Conservation (phyloP, 2,113 vertebrate genomes). For the Tangachromis dhanisi region DNA sequence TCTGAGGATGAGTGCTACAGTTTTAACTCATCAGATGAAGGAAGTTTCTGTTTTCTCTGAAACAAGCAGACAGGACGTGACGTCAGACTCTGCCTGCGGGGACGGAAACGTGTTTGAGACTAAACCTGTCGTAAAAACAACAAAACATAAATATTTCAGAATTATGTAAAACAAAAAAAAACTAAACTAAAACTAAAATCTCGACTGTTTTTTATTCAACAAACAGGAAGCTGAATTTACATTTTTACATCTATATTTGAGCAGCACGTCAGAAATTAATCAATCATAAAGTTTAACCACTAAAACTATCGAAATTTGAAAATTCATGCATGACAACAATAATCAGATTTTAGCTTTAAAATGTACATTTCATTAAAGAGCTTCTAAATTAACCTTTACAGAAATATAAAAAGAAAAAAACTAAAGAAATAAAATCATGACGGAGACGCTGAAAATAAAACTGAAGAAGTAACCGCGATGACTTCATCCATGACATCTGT, state of each 20-base stretch:
- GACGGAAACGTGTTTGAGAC: rapidly evolving
- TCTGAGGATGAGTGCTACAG: neutral
- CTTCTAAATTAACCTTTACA: neutral
- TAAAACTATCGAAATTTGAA: rapidly evolving
- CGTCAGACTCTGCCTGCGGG: neutral
- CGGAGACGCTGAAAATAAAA: rapidly evolving
- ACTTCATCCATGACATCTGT: neutral
- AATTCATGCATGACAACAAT: neutral
- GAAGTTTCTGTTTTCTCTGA: neutral
- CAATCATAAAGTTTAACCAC: neutral
- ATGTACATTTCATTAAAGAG: neutral
- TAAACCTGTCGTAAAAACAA: neutral
- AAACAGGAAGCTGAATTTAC: neutral
- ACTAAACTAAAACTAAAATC: neutral
- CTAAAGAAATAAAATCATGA: neutral
- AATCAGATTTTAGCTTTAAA: neutral
- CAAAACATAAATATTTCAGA: neutral
- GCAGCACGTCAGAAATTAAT: neutral
- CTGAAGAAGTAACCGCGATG: neutral
- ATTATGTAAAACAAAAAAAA: too few relatives aligned
- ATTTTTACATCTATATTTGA: neutral
- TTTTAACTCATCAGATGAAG: neutral
- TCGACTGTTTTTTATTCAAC: neutral
- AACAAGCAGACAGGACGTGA: neutral
- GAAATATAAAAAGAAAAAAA: neutral